Base-by-base conservation (phyloP, 2,888 invertebrate species). In the Lamellibrachia satsuma region DNA sequence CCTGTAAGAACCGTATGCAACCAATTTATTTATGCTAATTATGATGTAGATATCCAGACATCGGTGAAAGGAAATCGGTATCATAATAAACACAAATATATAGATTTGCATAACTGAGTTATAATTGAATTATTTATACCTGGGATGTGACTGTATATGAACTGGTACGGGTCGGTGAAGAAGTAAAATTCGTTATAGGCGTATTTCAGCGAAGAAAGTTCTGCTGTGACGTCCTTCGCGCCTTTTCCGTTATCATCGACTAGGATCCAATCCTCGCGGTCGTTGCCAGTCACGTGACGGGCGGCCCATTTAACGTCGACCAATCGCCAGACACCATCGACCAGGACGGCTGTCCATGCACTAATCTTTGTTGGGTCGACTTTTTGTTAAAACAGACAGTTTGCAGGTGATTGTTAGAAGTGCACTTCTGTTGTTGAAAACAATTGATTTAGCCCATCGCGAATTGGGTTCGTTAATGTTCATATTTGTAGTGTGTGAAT, bases 91-190 rank as follows among this genome's bases (percentile, higher is more conserved):
- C 75, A 75, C 22, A 11, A 75, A 75, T 15, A 22, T 2, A 22
- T 22, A 11, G 22, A 75, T 15, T 11, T 15, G 6, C 22, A 11
- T 75, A 75, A 11, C 22, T 75, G 22, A 75, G 4, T 22, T 22
- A 22, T 57, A 75, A 75, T n/a, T 22, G 6, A 15, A 39, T 39
- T 39, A 39, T 39, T 39, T 22, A 6, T 75, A 75, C 27, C 75
- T 52, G 93, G 93, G 11, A 92, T 52, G 51, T 93, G 93, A 52
- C 51, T 51, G 92, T 90, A 93, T 7, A 93, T 90, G 22, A 93
- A 90, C 51, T 93, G 52, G 39, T 92, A 22, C 60, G 93, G 93
- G 52, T 93, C 93, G 52, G 93, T 93, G 27, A 93, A n/a, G n/a
- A 93, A 93, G 93, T 92, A 93, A 22, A 39, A 52, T 51, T 93